phyloP scores from a whole-genome alignment of 2,797 vertebrate genomes.

The Gouania willdenowi region DNA sequence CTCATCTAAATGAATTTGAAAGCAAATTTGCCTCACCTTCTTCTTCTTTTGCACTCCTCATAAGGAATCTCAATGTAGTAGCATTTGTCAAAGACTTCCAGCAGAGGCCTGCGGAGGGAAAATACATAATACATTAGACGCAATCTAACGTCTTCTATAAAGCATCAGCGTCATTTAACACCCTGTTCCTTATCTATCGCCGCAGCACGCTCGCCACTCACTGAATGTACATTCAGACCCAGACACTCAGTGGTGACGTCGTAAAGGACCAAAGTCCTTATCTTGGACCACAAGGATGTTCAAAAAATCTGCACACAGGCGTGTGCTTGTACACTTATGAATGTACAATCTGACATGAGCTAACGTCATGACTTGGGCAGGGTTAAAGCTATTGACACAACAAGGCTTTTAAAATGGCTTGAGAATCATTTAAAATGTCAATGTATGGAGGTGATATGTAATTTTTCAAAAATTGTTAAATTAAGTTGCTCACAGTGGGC shows the following conservation, averaged over 20 bases:
- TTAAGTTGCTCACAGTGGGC: no score
- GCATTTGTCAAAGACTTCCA: conserved; percentile 78
- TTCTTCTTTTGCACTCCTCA: conserved; percentile 86
- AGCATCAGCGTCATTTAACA: neutral
- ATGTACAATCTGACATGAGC: no score
- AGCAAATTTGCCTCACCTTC: no score
- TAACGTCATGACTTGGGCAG: no score
- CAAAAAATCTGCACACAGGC: neutral
- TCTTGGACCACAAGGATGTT: conserved; percentile 14
- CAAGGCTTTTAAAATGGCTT: no score
- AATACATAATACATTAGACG: no score
- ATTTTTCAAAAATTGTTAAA: no score
- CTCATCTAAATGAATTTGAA: no score
- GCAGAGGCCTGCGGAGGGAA: conserved; percentile 73
- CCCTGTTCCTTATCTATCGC: conserved; percentile 24
- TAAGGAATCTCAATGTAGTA: conserved; percentile 88
- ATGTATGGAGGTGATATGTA: neutral
- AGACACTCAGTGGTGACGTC: neutral
- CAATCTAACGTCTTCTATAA: neutral
- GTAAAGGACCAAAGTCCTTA: no score
- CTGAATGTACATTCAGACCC: neutral
- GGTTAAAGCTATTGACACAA: no score
- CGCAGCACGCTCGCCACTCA: conserved; percentile 3
- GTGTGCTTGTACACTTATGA: neutral
- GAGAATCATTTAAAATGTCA: neutral